Percentiles rank a stretch among this genome's conserved stretches.
These are phyloP conservation scores for Ectemnius lituratus DNA, from an alignment of 2,888 invertebrate species.

Conservation along the genomic window DNA sequence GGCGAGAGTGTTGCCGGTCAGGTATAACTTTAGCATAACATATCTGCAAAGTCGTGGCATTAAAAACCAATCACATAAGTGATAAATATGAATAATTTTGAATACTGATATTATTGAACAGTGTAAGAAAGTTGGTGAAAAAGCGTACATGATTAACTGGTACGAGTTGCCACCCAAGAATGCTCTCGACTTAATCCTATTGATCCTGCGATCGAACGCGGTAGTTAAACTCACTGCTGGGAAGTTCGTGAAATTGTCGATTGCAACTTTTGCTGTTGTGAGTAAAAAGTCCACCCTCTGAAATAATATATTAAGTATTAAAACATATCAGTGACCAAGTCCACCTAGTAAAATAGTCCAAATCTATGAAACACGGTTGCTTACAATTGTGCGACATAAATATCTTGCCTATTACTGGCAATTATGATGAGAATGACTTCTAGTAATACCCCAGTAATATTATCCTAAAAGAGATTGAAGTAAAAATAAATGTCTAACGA, in stretches of 20 bases:
- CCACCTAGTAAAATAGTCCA: too few species aligned
- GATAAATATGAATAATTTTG: too few species aligned
- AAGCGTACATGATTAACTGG: constrained; percentile 60
- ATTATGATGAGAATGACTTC: too few species aligned
- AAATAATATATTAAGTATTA: neutral
- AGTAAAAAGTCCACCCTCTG: constrained; percentile 25
- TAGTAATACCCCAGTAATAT: too few species aligned
- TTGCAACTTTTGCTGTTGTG: constrained; percentile 56
- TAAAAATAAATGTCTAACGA: neutral
- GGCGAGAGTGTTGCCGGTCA: constrained; percentile 51
- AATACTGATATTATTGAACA: constrained; percentile 18
- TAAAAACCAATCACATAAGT: too few species aligned
- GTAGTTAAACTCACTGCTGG: constrained; percentile 59
- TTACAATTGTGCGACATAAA: too few species aligned
- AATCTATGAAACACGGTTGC: too few species aligned
- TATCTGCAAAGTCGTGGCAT: too few species aligned
- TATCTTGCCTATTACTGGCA: too few species aligned
- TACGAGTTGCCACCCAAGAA: constrained; percentile 53
- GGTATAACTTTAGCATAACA: constrained; percentile 36
- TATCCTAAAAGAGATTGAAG: too few species aligned
- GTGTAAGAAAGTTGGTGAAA: constrained; percentile 59
- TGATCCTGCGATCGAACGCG: constrained; percentile 54
- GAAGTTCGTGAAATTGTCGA: constrained; percentile 52
- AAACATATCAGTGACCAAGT: too few species aligned
- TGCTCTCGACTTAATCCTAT: constrained; percentile 44